Conservation (phyloP, 2,797 vertebrate species). For the Lemur catta region DNA sequence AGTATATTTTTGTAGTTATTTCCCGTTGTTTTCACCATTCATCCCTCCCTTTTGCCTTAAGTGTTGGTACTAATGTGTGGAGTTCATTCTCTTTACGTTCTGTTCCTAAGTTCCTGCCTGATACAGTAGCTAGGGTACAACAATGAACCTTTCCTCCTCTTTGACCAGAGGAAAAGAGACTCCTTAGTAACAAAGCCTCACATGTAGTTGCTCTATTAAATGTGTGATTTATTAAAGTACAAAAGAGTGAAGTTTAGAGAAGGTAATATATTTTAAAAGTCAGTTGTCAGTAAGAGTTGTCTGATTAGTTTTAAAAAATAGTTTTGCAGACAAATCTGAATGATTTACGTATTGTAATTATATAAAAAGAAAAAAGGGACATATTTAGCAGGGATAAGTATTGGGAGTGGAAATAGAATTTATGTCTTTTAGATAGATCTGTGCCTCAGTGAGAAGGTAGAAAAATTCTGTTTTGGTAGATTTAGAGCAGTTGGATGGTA, state of each 20-base stretch:
- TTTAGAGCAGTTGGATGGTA: not conserved
- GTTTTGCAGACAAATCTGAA: not conserved
- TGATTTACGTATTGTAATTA: not conserved
- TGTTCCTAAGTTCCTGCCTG: not conserved
- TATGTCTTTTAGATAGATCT: not conserved
- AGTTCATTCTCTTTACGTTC: not conserved
- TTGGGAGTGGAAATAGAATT: constrained; percentile 5
- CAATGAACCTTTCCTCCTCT: not conserved
- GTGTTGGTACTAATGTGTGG: not conserved
- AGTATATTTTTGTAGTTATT: constrained; percentile 76
- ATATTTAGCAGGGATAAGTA: not conserved
- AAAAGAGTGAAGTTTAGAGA: not conserved
- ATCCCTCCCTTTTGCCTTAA: not conserved
- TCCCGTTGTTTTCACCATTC: not conserved
- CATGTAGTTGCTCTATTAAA: not conserved
- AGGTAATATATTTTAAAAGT: constrained; percentile 3
- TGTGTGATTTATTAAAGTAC: not conserved
- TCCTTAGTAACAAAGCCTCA: not conserved
- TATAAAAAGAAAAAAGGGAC: not conserved
- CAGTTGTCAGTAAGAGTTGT: not conserved
- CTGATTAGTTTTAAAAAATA: not conserved
- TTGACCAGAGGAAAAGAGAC: not conserved
- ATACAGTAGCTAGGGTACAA: not conserved
- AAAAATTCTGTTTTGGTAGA: not conserved
- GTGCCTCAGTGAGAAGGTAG: not conserved